Base-by-base conservation (phyloP, 2,888 invertebrate species). In the Drosophila cracens region DNA sequence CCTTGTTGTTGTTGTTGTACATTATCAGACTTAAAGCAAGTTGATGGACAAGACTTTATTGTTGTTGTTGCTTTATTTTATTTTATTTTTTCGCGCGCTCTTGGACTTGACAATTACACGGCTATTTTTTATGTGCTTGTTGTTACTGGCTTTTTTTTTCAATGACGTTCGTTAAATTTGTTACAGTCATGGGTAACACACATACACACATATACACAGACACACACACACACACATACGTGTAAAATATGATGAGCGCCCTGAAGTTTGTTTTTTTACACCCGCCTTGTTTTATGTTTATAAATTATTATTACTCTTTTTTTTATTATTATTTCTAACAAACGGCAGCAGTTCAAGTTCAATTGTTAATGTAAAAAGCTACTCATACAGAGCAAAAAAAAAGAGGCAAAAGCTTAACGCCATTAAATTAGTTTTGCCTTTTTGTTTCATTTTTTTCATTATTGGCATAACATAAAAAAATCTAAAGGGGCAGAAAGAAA, bases 101-200 rank as follows among this genome's bases (percentile, higher is more conserved):
- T 87, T 87, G 90, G 87, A 87, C 87, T 87, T 87, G 87, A 90
- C 87, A 87, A 87, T 87, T 87, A 89, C 90, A 87, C 76, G 88
- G 89, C 77, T 89, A 87, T 82, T 79, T 83, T 76, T 57, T 36
- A 59, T 33, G 21, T 51, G 57, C 21, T 63, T 57, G 36, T 61
- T 53, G 49, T 78, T 59, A 46, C 11, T 79, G 49, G 21, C 25
- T 53, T 70, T 66, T 53, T 53, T 60, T 89, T 87, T 89, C 87
- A 87, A 89, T 87, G 90, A 89, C 89, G 82, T 87, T 87, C 73
- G 89, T 89, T 90, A 74, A 87, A 90, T 88, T 89, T 87, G 89
- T 87, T 90, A 87, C 89, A 90, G 90, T 90, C 90, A 85, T 86
- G 90, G 90, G 34, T 89, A 88, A 86, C 79, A 90, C 79, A 79